Base-by-base conservation (phyloP, 2,888 invertebrate genomes). In the Lochmaea crataegi region DNA sequence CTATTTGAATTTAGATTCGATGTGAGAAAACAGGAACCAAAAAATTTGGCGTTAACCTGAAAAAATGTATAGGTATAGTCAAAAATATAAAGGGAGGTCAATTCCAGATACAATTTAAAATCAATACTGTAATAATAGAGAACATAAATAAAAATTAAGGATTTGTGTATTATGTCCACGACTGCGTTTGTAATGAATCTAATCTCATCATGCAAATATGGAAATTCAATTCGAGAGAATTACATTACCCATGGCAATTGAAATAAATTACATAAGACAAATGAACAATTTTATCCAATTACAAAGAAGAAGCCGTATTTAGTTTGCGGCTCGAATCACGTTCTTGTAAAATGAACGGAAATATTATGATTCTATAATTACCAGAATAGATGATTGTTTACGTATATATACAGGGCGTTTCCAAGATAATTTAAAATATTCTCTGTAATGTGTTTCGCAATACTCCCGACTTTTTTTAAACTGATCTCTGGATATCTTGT, bases 281-380 rank as follows among this genome's bases (percentile, higher is more conserved):
- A 79, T 76, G 80, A 77, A 75, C 80, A 79, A 81, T 81, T 79
- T 77, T 77, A 79, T 79, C 76, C 80, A 80, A 80, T 80, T 80
- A 80, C 71, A 57, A 69, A 70, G 70, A 72, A 69, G 70, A 70
- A 69, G 73, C 75, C 74, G 71, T 77, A 78, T 80, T 80, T 78
- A 53, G 78, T 79, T 79, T 79, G 78, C 66, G 79, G 78, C 75
- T 77, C 76, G 58, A 56, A 64, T 60, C 67, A 67, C 45, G 18
- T 48, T 51, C 57, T 63, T 26, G 57, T 57, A 38, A 60, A 65
- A n/a, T 70, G 63, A 64, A 42, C 48, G 65, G 12, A 14, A 56
- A 51, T 63, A 63, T 69, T 69, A 14, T 69, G 53, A 69, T 69
- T 58, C 42, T 69, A 63, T 69, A 68, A 9, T 14, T 38, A 67